phyloP scores from a whole-genome alignment of 2,797 vertebrate species.

The Syncerus caffer region DNA sequence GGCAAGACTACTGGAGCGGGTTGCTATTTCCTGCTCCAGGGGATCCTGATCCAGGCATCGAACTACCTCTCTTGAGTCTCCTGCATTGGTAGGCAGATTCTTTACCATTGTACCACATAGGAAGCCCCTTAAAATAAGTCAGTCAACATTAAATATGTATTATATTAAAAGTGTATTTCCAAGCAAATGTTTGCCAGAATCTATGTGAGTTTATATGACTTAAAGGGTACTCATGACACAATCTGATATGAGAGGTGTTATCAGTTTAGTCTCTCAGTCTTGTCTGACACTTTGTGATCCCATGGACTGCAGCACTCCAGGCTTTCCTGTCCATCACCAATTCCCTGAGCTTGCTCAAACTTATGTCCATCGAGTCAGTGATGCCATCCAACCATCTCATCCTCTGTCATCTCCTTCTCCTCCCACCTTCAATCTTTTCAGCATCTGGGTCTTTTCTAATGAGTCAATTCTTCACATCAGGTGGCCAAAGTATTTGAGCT shows the following conservation, averaged over 20 bases:
- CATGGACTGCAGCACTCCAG: neutral
- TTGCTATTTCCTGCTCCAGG: neutral
- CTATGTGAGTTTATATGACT: neutral
- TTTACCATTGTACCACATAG: neutral
- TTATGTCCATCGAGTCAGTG: too few species aligned
- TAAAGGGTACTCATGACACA: neutral
- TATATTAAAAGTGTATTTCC: neutral
- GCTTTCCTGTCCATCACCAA: neutral
- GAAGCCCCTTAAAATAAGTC: neutral
- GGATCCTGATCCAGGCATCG: fast-evolving
- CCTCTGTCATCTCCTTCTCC: too few species aligned
- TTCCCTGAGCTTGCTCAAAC: too few species aligned
- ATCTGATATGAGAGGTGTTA: neutral
- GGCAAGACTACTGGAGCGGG: fast-evolving
- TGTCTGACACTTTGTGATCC: neutral
- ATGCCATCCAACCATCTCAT: too few species aligned
- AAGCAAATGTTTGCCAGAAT: neutral
- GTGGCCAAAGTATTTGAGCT: too few species aligned
- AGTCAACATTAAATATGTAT: neutral
- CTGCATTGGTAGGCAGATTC: neutral
- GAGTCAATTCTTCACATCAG: too few species aligned
- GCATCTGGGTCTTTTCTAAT: too few species aligned
- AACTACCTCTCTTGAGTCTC: neutral
- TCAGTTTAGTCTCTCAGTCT: neutral
- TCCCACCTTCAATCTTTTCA: too few species aligned